These are phyloP conservation scores for Brachionus rotundiformis DNA, from an alignment of 1,140 invertebrate genomes.

Conservation along the genomic window DNA sequence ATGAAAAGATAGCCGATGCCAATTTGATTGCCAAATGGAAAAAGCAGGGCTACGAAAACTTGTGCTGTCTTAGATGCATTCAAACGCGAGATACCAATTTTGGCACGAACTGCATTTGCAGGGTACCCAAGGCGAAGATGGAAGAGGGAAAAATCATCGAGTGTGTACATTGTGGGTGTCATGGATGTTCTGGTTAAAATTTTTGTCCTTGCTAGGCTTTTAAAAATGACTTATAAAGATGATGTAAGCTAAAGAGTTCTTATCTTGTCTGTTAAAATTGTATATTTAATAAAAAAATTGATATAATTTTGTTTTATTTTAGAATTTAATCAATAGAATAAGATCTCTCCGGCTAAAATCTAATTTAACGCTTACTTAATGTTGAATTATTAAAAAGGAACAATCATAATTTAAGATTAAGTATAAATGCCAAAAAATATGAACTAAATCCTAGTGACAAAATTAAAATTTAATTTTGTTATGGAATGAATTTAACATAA, in stretches of 20 bases:
- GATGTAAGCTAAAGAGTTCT: not conserved
- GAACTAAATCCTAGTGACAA: too few species aligned
- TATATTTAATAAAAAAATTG: conserved; percentile 17
- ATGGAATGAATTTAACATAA: too few species aligned
- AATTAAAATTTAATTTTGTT: too few species aligned
- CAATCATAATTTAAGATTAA: too few species aligned
- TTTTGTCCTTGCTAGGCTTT: not conserved
- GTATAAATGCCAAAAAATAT: too few species aligned
- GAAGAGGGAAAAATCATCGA: conserved; percentile 97
- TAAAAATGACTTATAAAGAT: not conserved
- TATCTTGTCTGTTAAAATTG: not conserved
- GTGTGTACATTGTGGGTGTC: conserved; percentile 93
- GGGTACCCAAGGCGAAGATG: conserved; percentile 95
- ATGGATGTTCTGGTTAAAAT: conserved; percentile 83
- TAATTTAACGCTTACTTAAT: not conserved
- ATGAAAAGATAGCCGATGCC: conserved; percentile 93
- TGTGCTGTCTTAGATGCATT: conserved; percentile 97
- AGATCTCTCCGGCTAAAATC: not conserved
- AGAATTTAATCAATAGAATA: not conserved
- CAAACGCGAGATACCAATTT: conserved; percentile 98
- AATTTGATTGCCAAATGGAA: conserved; percentile 99
- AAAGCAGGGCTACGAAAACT: conserved; percentile 97
- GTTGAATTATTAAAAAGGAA: not conserved
- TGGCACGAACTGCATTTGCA: conserved; percentile 97
- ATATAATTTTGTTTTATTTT: not conserved